A percentile compares a stretch with the other conserved stretches of the same genome.
Evolutionary conservation across 2,113 vertebrate genomes (phyloP).

Genomic region (Mesembrinibis cayennensis): DNA sequence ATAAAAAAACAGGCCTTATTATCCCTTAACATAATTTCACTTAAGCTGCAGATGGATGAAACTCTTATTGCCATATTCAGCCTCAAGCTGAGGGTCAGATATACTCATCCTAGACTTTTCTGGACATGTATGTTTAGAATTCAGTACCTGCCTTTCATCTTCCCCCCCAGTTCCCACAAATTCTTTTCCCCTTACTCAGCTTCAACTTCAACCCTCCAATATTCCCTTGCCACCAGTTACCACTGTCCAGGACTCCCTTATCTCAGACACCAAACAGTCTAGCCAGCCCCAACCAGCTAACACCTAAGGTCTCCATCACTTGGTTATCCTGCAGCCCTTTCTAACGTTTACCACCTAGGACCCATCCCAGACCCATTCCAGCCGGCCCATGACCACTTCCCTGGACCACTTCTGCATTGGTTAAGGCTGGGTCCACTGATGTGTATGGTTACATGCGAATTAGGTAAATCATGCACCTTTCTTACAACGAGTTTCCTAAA

Average conservation of each 20-base stretch:
- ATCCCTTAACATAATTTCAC: not conserved
- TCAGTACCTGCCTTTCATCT: not conserved
- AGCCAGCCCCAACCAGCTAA: not conserved
- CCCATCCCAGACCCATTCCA: not conserved
- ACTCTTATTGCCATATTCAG: not conserved
- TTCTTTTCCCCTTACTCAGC: not conserved
- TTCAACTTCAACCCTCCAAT: not conserved
- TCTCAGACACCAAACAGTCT: not conserved
- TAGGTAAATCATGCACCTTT: not conserved
- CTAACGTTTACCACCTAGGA: not conserved
- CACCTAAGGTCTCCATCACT: not conserved
- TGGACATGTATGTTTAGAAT: not conserved
- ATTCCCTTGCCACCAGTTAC: not conserved
- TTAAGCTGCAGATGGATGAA: not conserved
- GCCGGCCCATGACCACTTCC: not conserved
- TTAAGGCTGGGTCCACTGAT: not conserved
- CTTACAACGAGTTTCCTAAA: not conserved
- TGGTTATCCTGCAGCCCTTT: not conserved
- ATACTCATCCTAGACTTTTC: not conserved
- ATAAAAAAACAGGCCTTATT: not conserved
- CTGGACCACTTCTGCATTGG: not conserved
- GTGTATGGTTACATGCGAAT: accelerated
- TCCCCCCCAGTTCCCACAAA: not conserved
- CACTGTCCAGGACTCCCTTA: not conserved
- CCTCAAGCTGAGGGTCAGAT: not conserved